Conservation (phyloP, 2,888 invertebrate genomes). For the Lamproptera curius region DNA sequence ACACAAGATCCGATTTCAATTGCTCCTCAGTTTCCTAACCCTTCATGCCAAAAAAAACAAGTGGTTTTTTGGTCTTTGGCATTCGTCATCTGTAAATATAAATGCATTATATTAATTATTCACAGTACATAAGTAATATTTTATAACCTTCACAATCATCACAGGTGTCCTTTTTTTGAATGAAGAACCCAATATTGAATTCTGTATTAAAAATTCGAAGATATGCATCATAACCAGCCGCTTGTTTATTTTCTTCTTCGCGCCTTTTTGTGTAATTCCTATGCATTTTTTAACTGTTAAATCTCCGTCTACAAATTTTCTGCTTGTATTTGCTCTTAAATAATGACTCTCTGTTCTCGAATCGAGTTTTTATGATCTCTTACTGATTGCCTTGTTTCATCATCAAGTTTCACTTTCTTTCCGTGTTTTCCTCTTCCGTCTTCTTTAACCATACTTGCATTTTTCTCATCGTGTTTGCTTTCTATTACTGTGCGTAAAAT, state of each 20-base stretch:
- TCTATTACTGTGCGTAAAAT: conserved; percentile 15
- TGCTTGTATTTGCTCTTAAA: conserved; percentile 18
- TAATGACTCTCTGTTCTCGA: conserved; percentile 24
- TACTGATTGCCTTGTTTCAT: conserved; percentile 17
- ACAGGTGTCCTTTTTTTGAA: conserved; percentile 18
- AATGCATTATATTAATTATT: too few relatives aligned
- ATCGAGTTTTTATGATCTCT: conserved; percentile 24
- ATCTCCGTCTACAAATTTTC: conserved; percentile 1
- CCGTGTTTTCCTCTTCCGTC: conserved; percentile 21
- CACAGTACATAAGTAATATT: too few relatives aligned
- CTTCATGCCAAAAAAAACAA: conserved; percentile 26
- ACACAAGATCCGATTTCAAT: conserved; percentile 20
- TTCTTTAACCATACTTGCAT: neutral
- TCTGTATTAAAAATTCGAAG: conserved; percentile 9
- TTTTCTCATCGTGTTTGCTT: conserved; percentile 7
- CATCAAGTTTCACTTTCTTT: conserved; percentile 18
- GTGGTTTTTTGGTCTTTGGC: conserved; percentile 17
- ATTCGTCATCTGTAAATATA: too few relatives aligned
- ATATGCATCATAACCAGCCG: conserved; percentile 8
- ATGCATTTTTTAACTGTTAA: neutral
- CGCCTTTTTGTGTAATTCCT: conserved; percentile 3
- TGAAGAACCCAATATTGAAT: conserved; percentile 14
- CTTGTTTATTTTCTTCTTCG: conserved; percentile 10
- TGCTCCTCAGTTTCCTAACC: conserved; percentile 13
- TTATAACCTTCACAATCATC: conserved; percentile 15